These are phyloP conservation scores for Exephanes ischioxanthus DNA, from an alignment of 2,888 invertebrate species.

Conservation along the genomic window DNA sequence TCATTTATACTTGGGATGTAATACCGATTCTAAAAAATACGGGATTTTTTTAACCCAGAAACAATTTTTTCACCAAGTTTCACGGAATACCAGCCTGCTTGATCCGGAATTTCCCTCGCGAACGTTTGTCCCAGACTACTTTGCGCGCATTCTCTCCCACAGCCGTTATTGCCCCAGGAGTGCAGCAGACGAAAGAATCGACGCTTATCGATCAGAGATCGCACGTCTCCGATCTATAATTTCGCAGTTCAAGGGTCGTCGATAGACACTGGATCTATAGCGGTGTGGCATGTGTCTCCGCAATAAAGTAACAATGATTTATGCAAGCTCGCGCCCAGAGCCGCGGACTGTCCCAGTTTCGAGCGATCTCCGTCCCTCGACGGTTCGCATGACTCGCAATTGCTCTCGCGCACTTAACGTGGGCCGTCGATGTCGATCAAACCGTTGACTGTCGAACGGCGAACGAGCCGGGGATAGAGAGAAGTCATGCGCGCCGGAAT, in stretches of 20 bases:
- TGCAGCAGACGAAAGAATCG: constrained; percentile 15
- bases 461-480: constrained; percentile 26
- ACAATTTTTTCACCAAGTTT: too few species aligned
- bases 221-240: constrained; percentile 48
- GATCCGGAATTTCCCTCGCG: too few species aligned
- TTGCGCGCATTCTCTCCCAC: too few species aligned
- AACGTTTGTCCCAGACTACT: too few species aligned
- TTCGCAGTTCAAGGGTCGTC: constrained; percentile 55
- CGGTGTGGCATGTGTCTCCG: constrained; percentile 1
- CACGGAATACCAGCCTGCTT: too few species aligned
- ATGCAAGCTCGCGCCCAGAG: constrained; percentile 40
- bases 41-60: too few species aligned
- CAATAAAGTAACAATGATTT: constrained; percentile 58
- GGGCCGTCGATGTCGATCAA: constrained; percentile 64
- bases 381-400: constrained; percentile 52
- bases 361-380: constrained; percentile 24
- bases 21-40: too few species aligned
- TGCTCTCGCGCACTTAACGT: constrained; percentile 48
- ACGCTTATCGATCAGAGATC: constrained; percentile 44
- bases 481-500: constrained; percentile 23
- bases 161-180: background rate
- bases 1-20: too few species aligned
- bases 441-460: constrained; percentile 38
- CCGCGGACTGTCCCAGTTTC: constrained; percentile 50
- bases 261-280: background rate